These are phyloP conservation scores for Acrossocheilus fasciatus DNA, from an alignment of 2,797 vertebrate species.

Conservation along the genomic window DNA sequence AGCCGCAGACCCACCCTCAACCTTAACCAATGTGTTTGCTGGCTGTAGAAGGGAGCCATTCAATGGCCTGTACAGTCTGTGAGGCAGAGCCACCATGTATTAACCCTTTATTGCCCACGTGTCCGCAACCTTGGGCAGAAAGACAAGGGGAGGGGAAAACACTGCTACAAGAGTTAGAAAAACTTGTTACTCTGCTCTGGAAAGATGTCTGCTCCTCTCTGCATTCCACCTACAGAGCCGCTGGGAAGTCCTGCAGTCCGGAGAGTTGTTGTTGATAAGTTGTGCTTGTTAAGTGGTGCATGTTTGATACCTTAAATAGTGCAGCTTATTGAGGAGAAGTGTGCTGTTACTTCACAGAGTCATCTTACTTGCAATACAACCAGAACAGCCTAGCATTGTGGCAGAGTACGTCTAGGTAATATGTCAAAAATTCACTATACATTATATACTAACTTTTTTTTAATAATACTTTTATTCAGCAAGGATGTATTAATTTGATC, in stretches of 20 bases:
- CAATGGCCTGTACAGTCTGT: constrained; percentile 77
- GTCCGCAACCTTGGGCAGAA: constrained; percentile 52
- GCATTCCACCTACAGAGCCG: background rate
- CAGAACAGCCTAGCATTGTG: background rate
- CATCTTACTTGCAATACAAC: background rate
- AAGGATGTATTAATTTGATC: background rate
- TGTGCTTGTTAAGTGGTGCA: background rate
- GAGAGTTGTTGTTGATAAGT: background rate
- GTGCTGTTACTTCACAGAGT: background rate
- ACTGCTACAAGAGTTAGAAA: background rate
- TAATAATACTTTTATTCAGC: background rate
- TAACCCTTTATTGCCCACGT: constrained; percentile 70
- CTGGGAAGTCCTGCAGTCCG: background rate
- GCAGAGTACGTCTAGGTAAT: background rate
- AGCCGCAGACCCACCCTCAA: constrained; percentile 90
- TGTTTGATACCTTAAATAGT: constrained; percentile 3
- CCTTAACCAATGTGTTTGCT: constrained; percentile 88
- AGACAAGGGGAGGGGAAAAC: constrained; percentile 10
- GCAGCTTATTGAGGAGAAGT: background rate
- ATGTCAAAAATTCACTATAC: background rate
- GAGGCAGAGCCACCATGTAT: constrained; percentile 65
- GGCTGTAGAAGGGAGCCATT: constrained; percentile 80
- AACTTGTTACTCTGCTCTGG: constrained; percentile 4
- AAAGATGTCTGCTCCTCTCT: background rate
- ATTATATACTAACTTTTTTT: background rate